phyloP scores from a whole-genome alignment of 2,888 invertebrate genomes.

The Meghimatium bilineatum region DNA sequence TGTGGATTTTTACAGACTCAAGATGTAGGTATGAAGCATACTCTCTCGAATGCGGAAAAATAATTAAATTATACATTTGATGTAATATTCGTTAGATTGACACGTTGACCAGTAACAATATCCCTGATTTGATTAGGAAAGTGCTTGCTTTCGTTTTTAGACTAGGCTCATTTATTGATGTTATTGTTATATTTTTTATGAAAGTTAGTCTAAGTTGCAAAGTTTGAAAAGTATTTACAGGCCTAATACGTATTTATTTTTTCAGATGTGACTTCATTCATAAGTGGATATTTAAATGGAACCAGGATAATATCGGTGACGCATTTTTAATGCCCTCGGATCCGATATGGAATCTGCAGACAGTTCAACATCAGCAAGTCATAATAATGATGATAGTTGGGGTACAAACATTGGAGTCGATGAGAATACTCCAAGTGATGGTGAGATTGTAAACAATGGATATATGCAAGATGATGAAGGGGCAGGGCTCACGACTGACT shows the following conservation, averaged over 20 bases:
- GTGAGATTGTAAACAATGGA: conserved; percentile 38
- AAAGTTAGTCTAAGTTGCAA: neutral
- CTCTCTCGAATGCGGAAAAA: neutral
- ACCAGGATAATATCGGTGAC: neutral
- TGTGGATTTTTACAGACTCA: neutral
- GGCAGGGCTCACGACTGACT: conserved; percentile 11
- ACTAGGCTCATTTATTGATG: neutral
- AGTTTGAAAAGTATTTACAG: conserved; percentile 35
- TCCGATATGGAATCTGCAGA: neutral
- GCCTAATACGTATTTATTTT: neutral
- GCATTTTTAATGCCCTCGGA: neutral
- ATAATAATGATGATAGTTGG: neutral
- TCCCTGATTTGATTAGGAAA: neutral
- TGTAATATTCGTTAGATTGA: neutral
- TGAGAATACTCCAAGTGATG: neutral
- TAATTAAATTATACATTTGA: neutral
- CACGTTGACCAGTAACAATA: neutral
- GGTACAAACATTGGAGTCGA: neutral
- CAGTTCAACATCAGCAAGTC: neutral
- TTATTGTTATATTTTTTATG: neutral
- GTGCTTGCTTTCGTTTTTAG: conserved; percentile 38
- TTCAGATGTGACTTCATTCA: neutral
- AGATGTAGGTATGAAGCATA: neutral
- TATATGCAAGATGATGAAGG: neutral
- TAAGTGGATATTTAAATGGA: neutral